phyloP scores from a whole-genome alignment of 2,113 vertebrate species.

The Ammodytes dubius region DNA sequence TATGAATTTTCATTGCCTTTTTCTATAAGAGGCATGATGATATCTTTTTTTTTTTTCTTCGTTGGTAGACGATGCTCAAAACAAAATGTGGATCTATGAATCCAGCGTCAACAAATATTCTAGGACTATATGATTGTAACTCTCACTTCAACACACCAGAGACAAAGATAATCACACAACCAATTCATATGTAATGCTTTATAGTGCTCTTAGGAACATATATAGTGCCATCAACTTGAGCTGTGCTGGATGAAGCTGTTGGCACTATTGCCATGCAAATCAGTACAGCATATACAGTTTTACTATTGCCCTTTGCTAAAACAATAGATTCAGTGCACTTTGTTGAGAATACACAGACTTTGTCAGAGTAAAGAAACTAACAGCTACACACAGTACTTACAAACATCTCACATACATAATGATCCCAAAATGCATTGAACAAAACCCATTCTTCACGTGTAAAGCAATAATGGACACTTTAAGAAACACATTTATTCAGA shows the following conservation, averaged over 20 bases:
- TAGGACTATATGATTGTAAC: neutral
- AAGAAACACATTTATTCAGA: neutral
- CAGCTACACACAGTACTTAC: neutral
- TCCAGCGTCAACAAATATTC: constrained; percentile 14
- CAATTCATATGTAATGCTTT: constrained; percentile 16
- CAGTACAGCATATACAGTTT: neutral
- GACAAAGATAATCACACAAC: constrained; percentile 23
- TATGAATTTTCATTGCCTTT: constrained; percentile 41
- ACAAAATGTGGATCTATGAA: constrained; percentile 34
- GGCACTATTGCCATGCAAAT: neutral
- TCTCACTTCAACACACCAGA: constrained; percentile 17
- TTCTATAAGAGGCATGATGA: constrained; percentile 20
- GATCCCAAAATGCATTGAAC: neutral
- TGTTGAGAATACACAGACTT: neutral
- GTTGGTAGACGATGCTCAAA: constrained; percentile 20
- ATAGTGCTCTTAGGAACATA: neutral
- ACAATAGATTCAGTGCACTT: neutral
- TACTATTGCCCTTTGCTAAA: neutral
- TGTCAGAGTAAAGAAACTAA: neutral
- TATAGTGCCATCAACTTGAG: constrained; percentile 12
- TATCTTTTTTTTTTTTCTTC: neutral
- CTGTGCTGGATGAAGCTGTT: neutral
- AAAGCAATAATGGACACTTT: neutral
- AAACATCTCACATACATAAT: neutral
- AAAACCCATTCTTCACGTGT: neutral